Conservation (phyloP, 2,113 vertebrate species). For the Spea multiplicata region DNA sequence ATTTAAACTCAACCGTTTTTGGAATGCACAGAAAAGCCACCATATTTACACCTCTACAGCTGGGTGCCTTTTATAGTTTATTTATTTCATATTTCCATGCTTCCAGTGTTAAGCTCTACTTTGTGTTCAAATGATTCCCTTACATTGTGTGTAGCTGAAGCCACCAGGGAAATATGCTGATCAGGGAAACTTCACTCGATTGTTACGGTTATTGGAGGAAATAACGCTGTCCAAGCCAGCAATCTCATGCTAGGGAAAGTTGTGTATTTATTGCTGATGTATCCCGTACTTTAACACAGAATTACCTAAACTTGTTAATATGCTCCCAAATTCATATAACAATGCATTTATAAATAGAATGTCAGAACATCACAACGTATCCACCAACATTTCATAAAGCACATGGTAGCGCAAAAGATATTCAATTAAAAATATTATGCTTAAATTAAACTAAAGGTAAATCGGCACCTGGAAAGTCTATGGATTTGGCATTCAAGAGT, state of each 20-base stretch:
- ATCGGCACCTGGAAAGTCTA: too few relatives aligned
- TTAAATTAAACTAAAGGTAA: too few relatives aligned
- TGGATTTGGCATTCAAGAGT: too few relatives aligned
- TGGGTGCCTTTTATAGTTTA: not conserved
- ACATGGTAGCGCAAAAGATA: too few relatives aligned
- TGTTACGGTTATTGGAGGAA: slow-evolving; percentile 85
- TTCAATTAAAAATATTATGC: too few relatives aligned
- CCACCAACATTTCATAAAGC: too few relatives aligned
- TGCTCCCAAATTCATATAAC: too few relatives aligned
- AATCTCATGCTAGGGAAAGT: slow-evolving; percentile 95
- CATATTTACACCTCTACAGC: not conserved
- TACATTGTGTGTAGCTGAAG: slow-evolving; percentile 51
- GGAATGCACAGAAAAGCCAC: too few relatives aligned
- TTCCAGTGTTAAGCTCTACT: slow-evolving; percentile 54
- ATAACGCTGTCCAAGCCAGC: slow-evolving; percentile 84
- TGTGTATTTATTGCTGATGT: slow-evolving; percentile 53
- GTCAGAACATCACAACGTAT: too few relatives aligned
- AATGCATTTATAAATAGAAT: too few relatives aligned
- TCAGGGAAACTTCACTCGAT: slow-evolving; percentile 77
- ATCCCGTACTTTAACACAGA: slow-evolving; percentile 64
- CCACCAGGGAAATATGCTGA: slow-evolving; percentile 66
- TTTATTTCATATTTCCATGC: slow-evolving; percentile 52
- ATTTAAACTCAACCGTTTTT: too few relatives aligned
- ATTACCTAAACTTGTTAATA: too few relatives aligned
- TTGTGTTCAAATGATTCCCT: slow-evolving; percentile 62